Base-by-base conservation (phyloP, 2,113 vertebrate genomes). In the Bambusicola thoracicus region DNA sequence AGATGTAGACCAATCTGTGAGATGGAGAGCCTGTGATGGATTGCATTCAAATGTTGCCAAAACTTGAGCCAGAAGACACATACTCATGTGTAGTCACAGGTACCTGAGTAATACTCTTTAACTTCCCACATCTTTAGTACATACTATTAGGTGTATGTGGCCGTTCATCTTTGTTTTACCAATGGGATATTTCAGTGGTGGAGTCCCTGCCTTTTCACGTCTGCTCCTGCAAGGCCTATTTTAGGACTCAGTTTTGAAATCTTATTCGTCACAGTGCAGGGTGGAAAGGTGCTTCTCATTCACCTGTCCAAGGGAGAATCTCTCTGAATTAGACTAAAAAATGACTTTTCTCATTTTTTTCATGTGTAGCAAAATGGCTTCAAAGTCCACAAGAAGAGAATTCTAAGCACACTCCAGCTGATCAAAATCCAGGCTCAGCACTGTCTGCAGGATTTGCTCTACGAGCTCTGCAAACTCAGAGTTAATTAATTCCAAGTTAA, bases 211-310 rank as follows among this genome's bases (percentile, higher is more conserved):
- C 21, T 13, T 59, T 44, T 3, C 13, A 6, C 17, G 10, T 85
- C 30, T 74, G n/a, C 29, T 85, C 48, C 61, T 79, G 6, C 3
- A 9, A 72, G 6, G 25, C 36, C 32, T 36, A 63, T 85, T 49
- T 76, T 66, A 68, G 51, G 62, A 55, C 15, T 15, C 17, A 5
- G 59, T 85, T 75, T 62, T 83, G 36, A 62, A 68, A 65, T 65
- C 20, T 49, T 40, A 7, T 44, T 61, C 93, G 48, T 88, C 34
- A 36, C 20, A 40, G 5, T 46, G 25, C 21, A 65, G 20, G 20
- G 7, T 0, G 0, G 43, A 66, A 74, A 15, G 36, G 25, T 8
- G 8, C 21, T 79, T 78, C 32, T 68, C 10, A 51, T 44, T 6
- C 0, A 2, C 55, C 59, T 69, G 30, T 61, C 30, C 34, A 58